Conservation (phyloP, 2,797 vertebrate genomes). For the Ptychobarbus kaznakovi region DNA sequence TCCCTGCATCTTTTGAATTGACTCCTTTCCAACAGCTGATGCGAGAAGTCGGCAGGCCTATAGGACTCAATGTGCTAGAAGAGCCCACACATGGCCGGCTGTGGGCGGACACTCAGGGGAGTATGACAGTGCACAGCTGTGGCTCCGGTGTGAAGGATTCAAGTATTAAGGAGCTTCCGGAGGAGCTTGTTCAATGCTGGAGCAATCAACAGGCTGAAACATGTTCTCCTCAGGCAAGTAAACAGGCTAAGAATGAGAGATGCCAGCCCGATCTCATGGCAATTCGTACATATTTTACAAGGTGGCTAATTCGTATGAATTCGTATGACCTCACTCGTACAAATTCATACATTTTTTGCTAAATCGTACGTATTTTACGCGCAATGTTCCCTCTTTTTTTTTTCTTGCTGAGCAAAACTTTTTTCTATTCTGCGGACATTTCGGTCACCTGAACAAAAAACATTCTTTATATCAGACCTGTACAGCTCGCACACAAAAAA, state of each 20-base stretch:
- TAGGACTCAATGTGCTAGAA: constrained; percentile 64
- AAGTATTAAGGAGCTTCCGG: constrained; percentile 57
- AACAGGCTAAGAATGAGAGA: not conserved
- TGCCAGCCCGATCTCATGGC: not conserved
- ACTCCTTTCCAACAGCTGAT: constrained; percentile 68
- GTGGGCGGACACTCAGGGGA: constrained; percentile 62
- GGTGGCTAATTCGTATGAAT: no score
- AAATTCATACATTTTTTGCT: no score
- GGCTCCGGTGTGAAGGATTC: constrained; percentile 54
- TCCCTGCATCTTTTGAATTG: constrained; percentile 54
- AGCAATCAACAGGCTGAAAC: constrained; percentile 20
- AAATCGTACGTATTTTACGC: no score
- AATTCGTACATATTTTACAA: no score
- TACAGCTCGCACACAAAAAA: no score
- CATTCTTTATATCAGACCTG: no score
- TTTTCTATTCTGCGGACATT: no score
- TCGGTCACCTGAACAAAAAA: no score
- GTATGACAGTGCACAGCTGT: constrained; percentile 66
- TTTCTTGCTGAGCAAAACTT: no score
- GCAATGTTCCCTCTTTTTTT: no score
- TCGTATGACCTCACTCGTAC: no score
- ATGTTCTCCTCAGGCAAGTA: not conserved
- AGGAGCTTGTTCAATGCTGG: constrained; percentile 40
- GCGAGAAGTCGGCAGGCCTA: constrained; percentile 63
- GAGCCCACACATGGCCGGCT: constrained; percentile 65